Evolutionary conservation across 2,888 invertebrate genomes (phyloP).

Genomic region (Lapara coniferarum): DNA sequence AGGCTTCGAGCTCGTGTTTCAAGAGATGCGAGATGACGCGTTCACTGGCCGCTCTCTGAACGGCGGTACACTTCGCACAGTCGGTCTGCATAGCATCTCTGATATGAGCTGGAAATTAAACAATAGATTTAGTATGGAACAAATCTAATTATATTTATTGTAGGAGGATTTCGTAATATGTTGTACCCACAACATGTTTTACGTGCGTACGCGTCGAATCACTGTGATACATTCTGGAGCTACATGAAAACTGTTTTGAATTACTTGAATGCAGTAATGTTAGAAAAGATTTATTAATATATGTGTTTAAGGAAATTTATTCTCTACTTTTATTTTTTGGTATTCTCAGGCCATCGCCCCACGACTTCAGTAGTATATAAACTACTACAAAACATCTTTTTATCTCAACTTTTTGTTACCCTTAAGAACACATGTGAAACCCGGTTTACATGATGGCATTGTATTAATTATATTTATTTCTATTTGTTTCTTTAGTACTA

Average conservation of each 20-base stretch:
- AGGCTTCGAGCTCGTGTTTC: slow-evolving; percentile 53
- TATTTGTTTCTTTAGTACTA: no score
- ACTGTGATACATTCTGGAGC: no score
- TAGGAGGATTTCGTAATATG: no score
- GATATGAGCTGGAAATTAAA: slow-evolving; percentile 50
- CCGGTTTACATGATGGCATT: background rate
- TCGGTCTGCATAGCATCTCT: slow-evolving; percentile 54
- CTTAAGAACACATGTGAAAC: background rate
- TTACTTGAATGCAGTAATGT: no score
- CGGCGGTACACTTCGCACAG: slow-evolving; percentile 44
- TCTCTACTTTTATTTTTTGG: background rate
- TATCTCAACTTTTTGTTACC: background rate
- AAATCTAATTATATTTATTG: no score
- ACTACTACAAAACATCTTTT: background rate
- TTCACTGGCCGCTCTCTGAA: slow-evolving; percentile 51
- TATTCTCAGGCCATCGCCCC: slow-evolving; percentile 2
- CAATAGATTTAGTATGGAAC: background rate
- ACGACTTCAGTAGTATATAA: background rate
- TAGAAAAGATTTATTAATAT: no score
- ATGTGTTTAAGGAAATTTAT: no score
- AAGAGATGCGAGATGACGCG: slow-evolving; percentile 58
- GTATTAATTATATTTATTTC: no score
- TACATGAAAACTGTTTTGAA: no score
- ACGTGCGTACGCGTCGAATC: no score
- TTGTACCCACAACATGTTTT: no score